Evolutionary conservation across 2,797 vertebrate species (phyloP).

Genomic region (Sus cebifrons): DNA sequence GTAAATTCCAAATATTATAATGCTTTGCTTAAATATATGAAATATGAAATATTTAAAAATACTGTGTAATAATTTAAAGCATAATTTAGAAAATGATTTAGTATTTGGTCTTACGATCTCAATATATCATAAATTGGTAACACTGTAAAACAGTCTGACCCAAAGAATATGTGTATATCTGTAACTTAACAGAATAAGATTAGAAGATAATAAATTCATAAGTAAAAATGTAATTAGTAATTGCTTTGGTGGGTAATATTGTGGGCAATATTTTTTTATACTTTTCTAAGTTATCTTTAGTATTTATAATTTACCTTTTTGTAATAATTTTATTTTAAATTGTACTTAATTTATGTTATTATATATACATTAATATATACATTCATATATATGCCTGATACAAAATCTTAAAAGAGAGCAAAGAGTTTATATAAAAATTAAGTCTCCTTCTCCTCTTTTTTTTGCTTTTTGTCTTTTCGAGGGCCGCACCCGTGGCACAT

Average conservation of each 20-base stretch:
- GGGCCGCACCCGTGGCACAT: too few relatives aligned
- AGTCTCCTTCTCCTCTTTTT: neutral
- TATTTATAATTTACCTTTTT: constrained; percentile 4
- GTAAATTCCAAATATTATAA: constrained; percentile 12
- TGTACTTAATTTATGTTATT: neutral
- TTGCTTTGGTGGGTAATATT: neutral
- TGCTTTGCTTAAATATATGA: neutral
- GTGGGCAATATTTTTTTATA: neutral
- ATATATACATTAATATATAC: too few relatives aligned
- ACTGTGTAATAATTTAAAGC: neutral
- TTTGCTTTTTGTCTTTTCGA: too few relatives aligned
- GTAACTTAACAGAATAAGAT: neutral
- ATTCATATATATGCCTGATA: neutral
- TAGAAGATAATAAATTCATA: neutral
- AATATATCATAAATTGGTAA: neutral
- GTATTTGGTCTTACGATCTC: neutral
- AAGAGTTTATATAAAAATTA: neutral
- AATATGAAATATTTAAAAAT: neutral
- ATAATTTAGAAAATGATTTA: neutral
- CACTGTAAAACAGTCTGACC: neutral
- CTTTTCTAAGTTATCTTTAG: neutral
- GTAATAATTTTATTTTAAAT: neutral
- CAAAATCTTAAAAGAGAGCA: neutral
- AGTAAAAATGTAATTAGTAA: neutral
- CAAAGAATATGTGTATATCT: neutral